These are phyloP conservation scores for Belgica antarctica DNA, from an alignment of 2,888 invertebrate species.

Conservation along the genomic window DNA sequence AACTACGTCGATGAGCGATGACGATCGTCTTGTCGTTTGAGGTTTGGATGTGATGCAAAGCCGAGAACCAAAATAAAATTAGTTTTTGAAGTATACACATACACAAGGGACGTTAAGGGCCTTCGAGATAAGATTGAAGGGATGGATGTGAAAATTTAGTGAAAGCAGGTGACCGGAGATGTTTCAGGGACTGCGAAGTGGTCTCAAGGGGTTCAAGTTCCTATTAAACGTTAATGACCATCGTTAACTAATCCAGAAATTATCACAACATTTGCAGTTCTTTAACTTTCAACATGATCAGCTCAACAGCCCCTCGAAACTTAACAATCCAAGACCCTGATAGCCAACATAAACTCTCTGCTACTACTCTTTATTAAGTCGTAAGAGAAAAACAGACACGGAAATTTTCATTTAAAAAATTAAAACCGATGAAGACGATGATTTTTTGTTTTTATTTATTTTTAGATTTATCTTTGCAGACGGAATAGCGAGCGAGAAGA, in stretches of 20 bases:
- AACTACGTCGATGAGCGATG: background rate
- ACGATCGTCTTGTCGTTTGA: background rate
- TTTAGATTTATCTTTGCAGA: constrained; percentile 31
- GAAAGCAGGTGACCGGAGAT: no score
- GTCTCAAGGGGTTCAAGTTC: no score
- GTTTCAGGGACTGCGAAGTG: no score
- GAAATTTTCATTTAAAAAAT: constrained; percentile 42
- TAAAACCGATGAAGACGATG: constrained; percentile 9
- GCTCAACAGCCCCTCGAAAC: no score
- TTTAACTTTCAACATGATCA: no score
- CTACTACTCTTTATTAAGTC: constrained; percentile 28
- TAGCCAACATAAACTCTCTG: constrained; percentile 3
- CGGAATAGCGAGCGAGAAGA: background rate
- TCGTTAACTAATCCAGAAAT: no score
- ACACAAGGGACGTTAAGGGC: no score
- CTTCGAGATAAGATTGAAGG: no score
- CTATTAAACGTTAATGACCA: no score
- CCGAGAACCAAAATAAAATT: background rate
- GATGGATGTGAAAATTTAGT: no score
- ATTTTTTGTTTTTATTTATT: constrained; percentile 44
- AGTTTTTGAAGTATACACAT: background rate
- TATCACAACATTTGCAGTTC: no score
- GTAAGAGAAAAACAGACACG: constrained; percentile 36
- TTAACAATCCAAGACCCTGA: no score
- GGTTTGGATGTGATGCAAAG: background rate